Evolutionary conservation across 2,113 vertebrate species (phyloP), one percentile per base, ranked within the genome.

Genomic region (Taxidea taxus): DNA sequence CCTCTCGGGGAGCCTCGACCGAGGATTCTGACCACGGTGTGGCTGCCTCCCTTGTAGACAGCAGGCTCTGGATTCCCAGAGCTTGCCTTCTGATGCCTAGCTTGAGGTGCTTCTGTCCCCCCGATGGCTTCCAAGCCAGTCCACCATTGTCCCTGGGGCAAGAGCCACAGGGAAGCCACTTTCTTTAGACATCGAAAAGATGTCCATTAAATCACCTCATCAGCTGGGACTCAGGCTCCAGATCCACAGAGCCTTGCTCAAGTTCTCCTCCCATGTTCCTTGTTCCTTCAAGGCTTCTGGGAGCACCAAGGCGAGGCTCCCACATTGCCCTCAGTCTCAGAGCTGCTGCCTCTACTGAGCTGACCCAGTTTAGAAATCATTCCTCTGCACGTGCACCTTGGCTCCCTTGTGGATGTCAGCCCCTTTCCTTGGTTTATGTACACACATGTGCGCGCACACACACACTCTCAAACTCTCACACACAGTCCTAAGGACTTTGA

Each of bases 1-100:
- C 90, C 85, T 97, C 94, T 89, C 54, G 12, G 94, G 82, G 87
- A 95, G 98, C 94, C 97, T 0, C 0, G 56, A 85, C 92, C 0
- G 0, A 11, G 1, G 90, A 91, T 77, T 68, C 62, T 49, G 0
- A 93, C 94, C 82, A 6, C 83, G 66, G 62, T 49, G 92, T 2
- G 0, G 34, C 88, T 74, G 94, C 58, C 37, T 0, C 42, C 81
- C 66, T 49, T 56, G 64, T 77, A 54, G 95, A 90, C 70, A 92
- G 87, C 95, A 68, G 97, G 3, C 54, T 81, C 95, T n/a, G 77
- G 93, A n/a, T 3, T 96, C 90, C 68, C 0, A 58, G 62, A 64
- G 84, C 90, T 97, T 95, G 80, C 58, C 66, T 72, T 13, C 14
- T 2, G 37, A n/a, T 12, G 29, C 62, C 44, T 9, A 3, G 0